A percentile compares a stretch with the other conserved stretches of the same genome.
phyloP scores from a whole-genome alignment of 2,797 vertebrate species.

The Acropternis orthonyx region DNA sequence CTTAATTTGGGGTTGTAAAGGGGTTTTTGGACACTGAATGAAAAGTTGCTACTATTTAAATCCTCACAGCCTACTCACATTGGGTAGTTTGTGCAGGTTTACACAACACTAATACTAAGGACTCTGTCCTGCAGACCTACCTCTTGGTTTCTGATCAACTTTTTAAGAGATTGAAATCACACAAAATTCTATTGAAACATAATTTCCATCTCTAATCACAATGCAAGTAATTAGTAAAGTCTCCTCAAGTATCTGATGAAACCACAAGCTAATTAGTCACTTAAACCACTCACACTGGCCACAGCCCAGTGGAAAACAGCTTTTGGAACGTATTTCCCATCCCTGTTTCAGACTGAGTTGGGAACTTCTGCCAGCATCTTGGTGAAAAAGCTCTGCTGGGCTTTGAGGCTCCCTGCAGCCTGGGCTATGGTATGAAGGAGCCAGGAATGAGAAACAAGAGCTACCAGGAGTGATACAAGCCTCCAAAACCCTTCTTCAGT shows the following conservation, averaged over 20 bases:
- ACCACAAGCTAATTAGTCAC: neutral
- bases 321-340: neutral
- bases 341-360: neutral
- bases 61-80: neutral
- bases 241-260: neutral
- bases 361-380: neutral
- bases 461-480: neutral
- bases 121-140: neutral
- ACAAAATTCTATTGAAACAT: neutral
- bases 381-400: neutral
- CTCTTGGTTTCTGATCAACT: neutral
- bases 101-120: neutral
- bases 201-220: conserved; percentile 14
- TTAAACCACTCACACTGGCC: neutral
- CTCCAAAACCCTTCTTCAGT: neutral
- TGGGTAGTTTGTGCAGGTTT: neutral
- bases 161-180: neutral
- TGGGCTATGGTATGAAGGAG: neutral
- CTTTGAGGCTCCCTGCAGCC: neutral
- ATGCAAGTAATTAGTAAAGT: neutral
- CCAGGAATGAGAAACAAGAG: neutral
- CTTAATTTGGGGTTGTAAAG: neutral
- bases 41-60: neutral
- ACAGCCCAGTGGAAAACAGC: neutral
- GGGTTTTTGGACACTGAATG: neutral